A percentile compares a stretch with the other conserved stretches of the same genome.
Conservation (phyloP, 2,113 vertebrate genomes). For the Dipodomys spectabilis region DNA sequence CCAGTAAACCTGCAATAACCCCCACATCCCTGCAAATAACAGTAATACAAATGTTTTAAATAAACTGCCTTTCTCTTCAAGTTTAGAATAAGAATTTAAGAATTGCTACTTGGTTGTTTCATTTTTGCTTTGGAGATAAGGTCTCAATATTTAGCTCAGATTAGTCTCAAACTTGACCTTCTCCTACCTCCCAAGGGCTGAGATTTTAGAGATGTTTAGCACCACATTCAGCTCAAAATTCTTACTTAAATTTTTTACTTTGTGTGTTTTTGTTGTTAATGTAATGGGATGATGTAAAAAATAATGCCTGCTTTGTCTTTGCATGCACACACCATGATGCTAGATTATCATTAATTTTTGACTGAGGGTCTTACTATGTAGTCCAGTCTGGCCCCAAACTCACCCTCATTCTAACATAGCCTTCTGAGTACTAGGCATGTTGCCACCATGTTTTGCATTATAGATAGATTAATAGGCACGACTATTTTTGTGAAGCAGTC, state of each 20-base stretch:
- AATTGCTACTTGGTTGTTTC: too few relatives aligned
- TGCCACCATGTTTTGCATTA: neutral
- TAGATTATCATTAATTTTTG: too few relatives aligned
- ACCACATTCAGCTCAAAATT: neutral
- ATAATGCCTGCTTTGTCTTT: neutral
- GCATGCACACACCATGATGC: neutral
- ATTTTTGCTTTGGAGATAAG: too few relatives aligned
- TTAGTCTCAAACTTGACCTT: too few relatives aligned
- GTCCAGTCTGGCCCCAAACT: too few relatives aligned
- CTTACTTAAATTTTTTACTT: conserved; percentile 23
- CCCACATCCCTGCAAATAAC: neutral
- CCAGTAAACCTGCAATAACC: neutral
- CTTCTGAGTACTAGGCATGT: too few relatives aligned
- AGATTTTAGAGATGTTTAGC: too few relatives aligned
- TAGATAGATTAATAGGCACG: neutral
- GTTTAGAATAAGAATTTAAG: conserved; percentile 9
- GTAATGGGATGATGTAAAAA: neutral
- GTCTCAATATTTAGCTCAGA: too few relatives aligned
- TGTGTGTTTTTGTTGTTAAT: neutral
- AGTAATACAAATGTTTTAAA: neutral
- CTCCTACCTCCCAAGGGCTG: too few relatives aligned
- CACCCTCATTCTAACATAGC: too few relatives aligned
- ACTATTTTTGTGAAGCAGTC: neutral
- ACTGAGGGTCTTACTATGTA: too few relatives aligned
- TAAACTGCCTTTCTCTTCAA: conserved; percentile 3